These are phyloP conservation scores for Crax fasciolata DNA, from an alignment of 2,797 vertebrate species.

Conservation along the genomic window DNA sequence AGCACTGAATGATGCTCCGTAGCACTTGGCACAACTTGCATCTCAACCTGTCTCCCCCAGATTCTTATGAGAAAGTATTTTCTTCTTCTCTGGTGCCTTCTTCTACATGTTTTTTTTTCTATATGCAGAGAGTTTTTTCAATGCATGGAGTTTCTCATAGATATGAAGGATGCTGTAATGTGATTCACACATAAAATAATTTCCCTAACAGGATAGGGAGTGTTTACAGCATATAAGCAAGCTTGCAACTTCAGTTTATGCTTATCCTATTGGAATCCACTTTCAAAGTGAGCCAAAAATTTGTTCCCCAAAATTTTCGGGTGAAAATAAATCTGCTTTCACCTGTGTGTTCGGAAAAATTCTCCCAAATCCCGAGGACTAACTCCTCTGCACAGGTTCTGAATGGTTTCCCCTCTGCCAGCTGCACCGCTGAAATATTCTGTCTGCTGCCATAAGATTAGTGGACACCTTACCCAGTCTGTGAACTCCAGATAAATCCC, in stretches of 20 bases:
- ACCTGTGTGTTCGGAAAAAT: not conserved
- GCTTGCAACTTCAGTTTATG: not conserved
- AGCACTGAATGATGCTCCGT: not conserved
- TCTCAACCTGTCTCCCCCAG: not conserved
- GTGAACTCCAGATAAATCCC: slow-evolving; percentile 71
- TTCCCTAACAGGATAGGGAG: not conserved
- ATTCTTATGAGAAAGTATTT: not conserved
- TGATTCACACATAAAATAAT: not conserved
- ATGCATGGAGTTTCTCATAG: not conserved
- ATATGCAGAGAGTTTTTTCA: accelerated
- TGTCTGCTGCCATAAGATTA: slow-evolving; percentile 30
- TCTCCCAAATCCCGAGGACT: not conserved
- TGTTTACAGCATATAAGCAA: not conserved
- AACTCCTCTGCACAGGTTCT: not conserved
- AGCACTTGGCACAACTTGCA: not conserved
- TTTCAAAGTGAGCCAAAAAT: not conserved
- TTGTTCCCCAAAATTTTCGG: not conserved
- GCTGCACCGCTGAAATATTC: slow-evolving; percentile 6
- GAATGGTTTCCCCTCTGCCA: not conserved
- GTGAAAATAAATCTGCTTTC: not conserved
- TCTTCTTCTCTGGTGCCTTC: not conserved
- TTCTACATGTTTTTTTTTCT: not conserved
- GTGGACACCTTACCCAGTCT: slow-evolving; percentile 61
- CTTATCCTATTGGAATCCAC: not conserved
- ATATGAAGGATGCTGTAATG: not conserved